Evolutionary conservation across 2,113 vertebrate species (phyloP).

Genomic region (Dicrurus megarhynchus): DNA sequence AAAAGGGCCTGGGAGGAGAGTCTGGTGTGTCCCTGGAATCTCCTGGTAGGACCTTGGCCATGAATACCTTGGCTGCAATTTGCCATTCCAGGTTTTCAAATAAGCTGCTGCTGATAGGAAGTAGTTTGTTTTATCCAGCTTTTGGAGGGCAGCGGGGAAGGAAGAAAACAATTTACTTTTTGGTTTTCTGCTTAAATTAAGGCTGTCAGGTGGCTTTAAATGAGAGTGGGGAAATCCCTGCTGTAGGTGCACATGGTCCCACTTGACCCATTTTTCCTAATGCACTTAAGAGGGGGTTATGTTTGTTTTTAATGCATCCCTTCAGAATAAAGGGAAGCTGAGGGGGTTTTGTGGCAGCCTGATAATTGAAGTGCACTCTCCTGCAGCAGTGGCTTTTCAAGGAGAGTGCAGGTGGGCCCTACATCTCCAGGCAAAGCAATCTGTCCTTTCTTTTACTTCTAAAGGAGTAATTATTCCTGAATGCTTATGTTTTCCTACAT

Average conservation of each 20-base stretch:
- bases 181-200: not conserved
- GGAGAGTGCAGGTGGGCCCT: not conserved
- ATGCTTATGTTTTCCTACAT: not conserved
- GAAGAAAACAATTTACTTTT: not conserved
- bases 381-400: not conserved
- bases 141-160: not conserved
- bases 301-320: slow-evolving; percentile 1
- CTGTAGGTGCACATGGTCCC: not conserved
- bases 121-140: not conserved
- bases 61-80: slow-evolving; percentile 23
- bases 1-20: slow-evolving; percentile 14
- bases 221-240: not conserved
- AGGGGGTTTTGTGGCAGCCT: not conserved
- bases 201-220: not conserved
- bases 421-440: not conserved
- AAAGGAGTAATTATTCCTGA: not conserved
- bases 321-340: not conserved
- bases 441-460: slow-evolving; percentile 3
- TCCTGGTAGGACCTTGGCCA: slow-evolving; percentile 43
- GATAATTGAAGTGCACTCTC: not conserved
- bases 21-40: slow-evolving; percentile 20
- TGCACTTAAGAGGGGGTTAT: not conserved
- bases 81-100: slow-evolving; percentile 59
- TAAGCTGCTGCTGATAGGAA: slow-evolving; percentile 50
- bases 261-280: slow-evolving; percentile 21